Conservation (phyloP, 2,888 invertebrate species). For the Aquatica leii region DNA sequence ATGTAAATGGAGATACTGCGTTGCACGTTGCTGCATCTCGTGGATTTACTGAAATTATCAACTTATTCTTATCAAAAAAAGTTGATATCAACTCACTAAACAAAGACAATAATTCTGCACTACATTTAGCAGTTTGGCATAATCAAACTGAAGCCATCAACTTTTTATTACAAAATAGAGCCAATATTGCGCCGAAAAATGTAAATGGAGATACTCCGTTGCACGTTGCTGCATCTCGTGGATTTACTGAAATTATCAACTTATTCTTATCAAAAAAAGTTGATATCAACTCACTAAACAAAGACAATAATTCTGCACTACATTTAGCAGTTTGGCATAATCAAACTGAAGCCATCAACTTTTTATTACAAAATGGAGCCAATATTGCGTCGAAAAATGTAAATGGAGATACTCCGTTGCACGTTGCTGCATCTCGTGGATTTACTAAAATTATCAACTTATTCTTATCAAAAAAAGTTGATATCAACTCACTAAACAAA, state of each 20-base stretch:
- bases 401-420: neutral
- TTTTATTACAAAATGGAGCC: neutral
- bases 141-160: neutral
- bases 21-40: neutral
- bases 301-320: neutral
- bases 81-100: neutral
- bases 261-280: neutral
- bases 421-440: neutral
- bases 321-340: neutral
- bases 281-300: neutral
- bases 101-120: neutral
- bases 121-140: neutral
- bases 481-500: neutral
- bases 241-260: neutral
- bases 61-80: neutral
- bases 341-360: neutral
- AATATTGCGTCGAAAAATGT: neutral
- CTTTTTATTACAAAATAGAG: neutral
- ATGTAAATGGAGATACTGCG: constrained; percentile 1
- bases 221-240: neutral
- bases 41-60: neutral
- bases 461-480: neutral
- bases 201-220: neutral
- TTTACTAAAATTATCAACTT: neutral
- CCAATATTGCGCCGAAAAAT: neutral